Conservation (phyloP, 2,797 vertebrate genomes). For the Myioborus melanocephalus region DNA sequence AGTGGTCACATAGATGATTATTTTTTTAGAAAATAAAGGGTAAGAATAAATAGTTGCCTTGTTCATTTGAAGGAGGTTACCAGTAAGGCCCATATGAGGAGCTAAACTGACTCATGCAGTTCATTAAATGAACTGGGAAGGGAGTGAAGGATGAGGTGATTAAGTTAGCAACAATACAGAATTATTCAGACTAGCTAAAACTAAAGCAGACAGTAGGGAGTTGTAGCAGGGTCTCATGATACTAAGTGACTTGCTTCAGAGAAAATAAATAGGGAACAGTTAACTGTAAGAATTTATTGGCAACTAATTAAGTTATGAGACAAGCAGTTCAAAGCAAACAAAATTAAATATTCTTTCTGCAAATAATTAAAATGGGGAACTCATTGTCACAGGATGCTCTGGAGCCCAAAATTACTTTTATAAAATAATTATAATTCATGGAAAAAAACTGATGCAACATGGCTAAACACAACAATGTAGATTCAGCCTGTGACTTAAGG, state of each 20-base stretch:
- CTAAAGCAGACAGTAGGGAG: background rate
- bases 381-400: background rate
- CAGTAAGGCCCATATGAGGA: background rate
- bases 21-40: background rate
- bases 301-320: background rate
- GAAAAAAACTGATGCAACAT: background rate
- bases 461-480: background rate
- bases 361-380: background rate
- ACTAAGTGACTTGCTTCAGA: background rate
- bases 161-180: background rate
- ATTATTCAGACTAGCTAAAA: background rate
- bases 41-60: background rate
- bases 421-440: background rate
- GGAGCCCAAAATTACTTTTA: background rate
- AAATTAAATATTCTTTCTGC: constrained; percentile 1
- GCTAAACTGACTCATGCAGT: background rate
- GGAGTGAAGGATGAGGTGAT: background rate
- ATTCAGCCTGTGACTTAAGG: background rate
- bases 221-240: background rate
- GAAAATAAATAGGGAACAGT: background rate
- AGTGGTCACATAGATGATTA: background rate
- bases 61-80: background rate
- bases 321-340: background rate
- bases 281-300: background rate
- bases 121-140: background rate